phyloP scores from a whole-genome alignment of 2,113 vertebrate genomes.

The Trichomycterus rosablanca region DNA sequence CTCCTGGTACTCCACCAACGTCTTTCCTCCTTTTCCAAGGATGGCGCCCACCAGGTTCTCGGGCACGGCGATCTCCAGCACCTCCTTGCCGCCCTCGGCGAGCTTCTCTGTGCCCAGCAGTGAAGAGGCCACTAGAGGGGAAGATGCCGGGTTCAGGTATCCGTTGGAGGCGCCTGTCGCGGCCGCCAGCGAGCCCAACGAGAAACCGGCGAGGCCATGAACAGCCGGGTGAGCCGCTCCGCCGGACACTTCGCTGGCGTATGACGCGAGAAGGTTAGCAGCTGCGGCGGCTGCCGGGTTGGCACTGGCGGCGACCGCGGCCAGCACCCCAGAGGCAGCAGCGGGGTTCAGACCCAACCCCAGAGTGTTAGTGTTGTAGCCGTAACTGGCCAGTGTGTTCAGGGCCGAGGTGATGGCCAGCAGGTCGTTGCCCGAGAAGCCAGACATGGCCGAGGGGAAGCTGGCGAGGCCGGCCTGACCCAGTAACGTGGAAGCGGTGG shows the following conservation, averaged over 20 bases:
- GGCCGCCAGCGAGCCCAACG: conserved; percentile 78
- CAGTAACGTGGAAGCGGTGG: conserved; percentile 78
- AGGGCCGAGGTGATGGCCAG: conserved; percentile 89
- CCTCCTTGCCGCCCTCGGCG: conserved; percentile 83
- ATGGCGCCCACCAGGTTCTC: conserved; percentile 93
- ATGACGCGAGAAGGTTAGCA: conserved; percentile 84
- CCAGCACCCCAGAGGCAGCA: conserved; percentile 80
- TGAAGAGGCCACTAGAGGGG: conserved; percentile 78
- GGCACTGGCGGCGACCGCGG: conserved; percentile 81
- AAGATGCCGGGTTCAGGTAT: conserved; percentile 76
- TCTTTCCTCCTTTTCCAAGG: conserved; percentile 90
- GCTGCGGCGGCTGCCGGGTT: conserved; percentile 85
- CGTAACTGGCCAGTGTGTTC: conserved; percentile 90
- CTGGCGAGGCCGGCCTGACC: conserved; percentile 78
- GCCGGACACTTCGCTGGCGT: conserved; percentile 79
- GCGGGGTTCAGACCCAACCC: conserved; percentile 86
- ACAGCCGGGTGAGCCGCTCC: conserved; percentile 68
- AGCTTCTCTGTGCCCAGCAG: conserved; percentile 86
- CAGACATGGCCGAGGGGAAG: conserved; percentile 81
- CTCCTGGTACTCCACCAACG: conserved; percentile 94
- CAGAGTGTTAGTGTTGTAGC: conserved; percentile 90
- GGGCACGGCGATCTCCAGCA: conserved; percentile 89
- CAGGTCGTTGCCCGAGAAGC: conserved; percentile 86
- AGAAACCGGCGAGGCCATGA: conserved; percentile 72
- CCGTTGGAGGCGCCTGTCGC: conserved; percentile 82